Conservation (phyloP, 2,888 invertebrate genomes). For the Nematopogon swammerdamellus region DNA sequence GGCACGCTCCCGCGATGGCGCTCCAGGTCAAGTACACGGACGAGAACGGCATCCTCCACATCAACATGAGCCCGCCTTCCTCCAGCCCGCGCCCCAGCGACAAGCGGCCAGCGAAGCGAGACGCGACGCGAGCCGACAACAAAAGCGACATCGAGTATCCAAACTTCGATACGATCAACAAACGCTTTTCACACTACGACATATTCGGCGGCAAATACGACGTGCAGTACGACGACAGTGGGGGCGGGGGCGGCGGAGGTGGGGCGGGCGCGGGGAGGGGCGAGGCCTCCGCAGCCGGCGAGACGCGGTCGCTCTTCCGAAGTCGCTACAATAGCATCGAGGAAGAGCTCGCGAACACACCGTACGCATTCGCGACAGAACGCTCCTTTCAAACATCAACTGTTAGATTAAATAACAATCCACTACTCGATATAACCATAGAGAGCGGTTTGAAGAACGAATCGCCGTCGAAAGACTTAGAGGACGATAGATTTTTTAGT, state of each 20-base stretch:
- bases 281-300: not conserved
- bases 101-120: not conserved
- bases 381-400: slow-evolving; percentile 26
- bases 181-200: slow-evolving; percentile 41
- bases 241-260: slow-evolving; percentile 18
- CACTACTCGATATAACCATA: slow-evolving; percentile 33
- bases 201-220: slow-evolving; percentile 43
- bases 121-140: slow-evolving; percentile 9
- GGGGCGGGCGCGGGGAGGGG: slow-evolving; percentile 4
- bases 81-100: slow-evolving; percentile 18
- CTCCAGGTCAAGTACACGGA: slow-evolving; percentile 44
- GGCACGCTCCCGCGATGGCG: too few species aligned
- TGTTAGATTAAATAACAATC: slow-evolving; percentile 12
- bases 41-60: slow-evolving; percentile 45
- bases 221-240: slow-evolving; percentile 11
- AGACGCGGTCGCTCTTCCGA: slow-evolving; percentile 36
- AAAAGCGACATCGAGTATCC: slow-evolving; percentile 25
- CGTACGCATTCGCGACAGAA: slow-evolving; percentile 46
- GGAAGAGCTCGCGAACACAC: slow-evolving; percentile 48
- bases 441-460: slow-evolving; percentile 16
- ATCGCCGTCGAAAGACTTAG: slow-evolving; percentile 34
- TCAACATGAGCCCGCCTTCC: slow-evolving; percentile 39
- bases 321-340: slow-evolving; percentile 51
- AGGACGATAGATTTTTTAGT: slow-evolving; percentile 35
- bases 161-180: slow-evolving; percentile 45